Conservation (phyloP, 2,888 invertebrate species). For the Perithous albicinctus region DNA sequence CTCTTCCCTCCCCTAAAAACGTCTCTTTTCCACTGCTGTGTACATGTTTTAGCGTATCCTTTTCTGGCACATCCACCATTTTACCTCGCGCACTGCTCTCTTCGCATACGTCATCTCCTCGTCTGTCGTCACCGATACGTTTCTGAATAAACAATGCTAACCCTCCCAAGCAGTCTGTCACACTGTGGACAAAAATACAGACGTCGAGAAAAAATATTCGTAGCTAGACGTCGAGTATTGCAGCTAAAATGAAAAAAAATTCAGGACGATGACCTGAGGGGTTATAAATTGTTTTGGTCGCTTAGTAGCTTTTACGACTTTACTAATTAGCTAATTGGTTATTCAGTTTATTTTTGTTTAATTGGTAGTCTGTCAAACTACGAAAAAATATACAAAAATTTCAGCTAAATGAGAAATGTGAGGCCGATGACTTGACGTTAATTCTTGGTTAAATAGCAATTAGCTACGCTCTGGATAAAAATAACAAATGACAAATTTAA, state of each 20-base stretch:
- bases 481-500: constrained; percentile 33
- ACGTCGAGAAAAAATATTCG: constrained; percentile 9
- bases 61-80: constrained; percentile 24
- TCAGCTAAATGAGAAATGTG: not conserved
- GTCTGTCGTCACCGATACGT: constrained; percentile 80
- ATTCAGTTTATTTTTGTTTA: no score
- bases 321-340: no score
- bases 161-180: constrained; percentile 63
- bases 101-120: constrained; percentile 65
- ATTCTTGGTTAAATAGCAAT: constrained; percentile 43
- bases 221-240: not conserved
- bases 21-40: constrained; percentile 37
- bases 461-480: constrained; percentile 41
- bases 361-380: no score
- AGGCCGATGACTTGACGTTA: not conserved
- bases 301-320: no score
- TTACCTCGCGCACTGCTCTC: constrained; percentile 48
- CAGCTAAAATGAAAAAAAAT: not conserved
- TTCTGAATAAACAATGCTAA: constrained; percentile 84
- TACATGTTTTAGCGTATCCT: not conserved
- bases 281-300: not conserved
- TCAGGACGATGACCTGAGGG: not conserved
- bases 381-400: no score
- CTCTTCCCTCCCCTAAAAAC: constrained; percentile 71
- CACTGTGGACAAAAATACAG: constrained; percentile 43